Evolutionary conservation across 2,888 invertebrate genomes (phyloP), one percentile per base, ranked within the genome.

Genomic region (Hemistola chrysoprasaria): DNA sequence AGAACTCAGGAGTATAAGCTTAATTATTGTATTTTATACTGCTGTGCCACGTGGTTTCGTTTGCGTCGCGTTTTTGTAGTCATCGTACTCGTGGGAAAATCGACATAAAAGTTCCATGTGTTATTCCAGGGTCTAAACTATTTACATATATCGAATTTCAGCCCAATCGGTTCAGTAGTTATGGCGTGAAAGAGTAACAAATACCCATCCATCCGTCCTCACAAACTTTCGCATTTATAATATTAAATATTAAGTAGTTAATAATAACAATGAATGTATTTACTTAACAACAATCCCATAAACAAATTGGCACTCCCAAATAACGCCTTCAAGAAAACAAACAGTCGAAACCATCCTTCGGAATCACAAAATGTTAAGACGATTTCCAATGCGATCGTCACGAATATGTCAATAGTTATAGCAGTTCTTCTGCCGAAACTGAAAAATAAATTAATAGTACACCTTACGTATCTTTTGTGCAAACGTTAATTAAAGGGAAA

Each of bases 361-460:
- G 83, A 75, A 47, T 81, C 74, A 49, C 81, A 83, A 48, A 85
- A 82, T 6, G 72, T 73, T 10, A 79, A 53, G 8, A 71, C 59
- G 2, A 77, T 42, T 28, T 74, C 69, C 16, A 84, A 61, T 10
- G 59, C 45, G 7, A 77, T 16, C 39, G 80, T 74, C 1, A 74
- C 57, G 24, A 66, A 41, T 0, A 78, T 46, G 30, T 73, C 65
- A 43, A 82, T 56, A 8, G 60, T 48, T 16, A 81, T 61, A 1
- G 78, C 71, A 8, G 46, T 61, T 56, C 60, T 79, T 64, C 86
- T 75, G 50, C 86, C 86, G 46, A 82, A 80, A 55, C 86, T 87
- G 59, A 54, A 75, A 77, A 11, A 29, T 48, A 38, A 32, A 9
- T 23, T 8, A 8, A 24, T 24, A 8, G 1, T 8, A 8, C 6